A percentile compares a stretch with the other conserved stretches of the same genome.
These are phyloP conservation scores for Ambastaia sidthimunki DNA, from an alignment of 2,797 vertebrate genomes.

Conservation along the genomic window DNA sequence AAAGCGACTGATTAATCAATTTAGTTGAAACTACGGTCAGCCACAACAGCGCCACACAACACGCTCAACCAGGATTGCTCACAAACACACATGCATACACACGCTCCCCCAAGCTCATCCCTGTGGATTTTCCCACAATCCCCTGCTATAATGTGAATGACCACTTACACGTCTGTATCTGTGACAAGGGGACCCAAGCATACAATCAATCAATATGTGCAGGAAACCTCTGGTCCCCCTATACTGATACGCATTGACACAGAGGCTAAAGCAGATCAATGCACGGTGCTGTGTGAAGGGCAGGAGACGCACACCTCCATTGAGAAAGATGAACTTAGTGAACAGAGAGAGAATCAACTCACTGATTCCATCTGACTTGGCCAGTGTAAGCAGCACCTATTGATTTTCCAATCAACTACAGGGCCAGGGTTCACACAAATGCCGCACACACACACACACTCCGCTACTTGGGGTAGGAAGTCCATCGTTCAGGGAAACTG, in stretches of 20 bases:
- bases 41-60: slow-evolving; percentile 25
- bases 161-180: slow-evolving; percentile 48
- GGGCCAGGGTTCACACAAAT: slow-evolving; percentile 48
- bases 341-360: slow-evolving; percentile 34
- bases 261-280: slow-evolving; percentile 55
- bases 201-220: slow-evolving; percentile 80
- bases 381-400: slow-evolving; percentile 59
- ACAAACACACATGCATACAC: slow-evolving; percentile 33
- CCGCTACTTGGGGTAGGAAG: slow-evolving; percentile 32
- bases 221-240: slow-evolving; percentile 67
- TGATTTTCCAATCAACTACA: slow-evolving; percentile 58
- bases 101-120: slow-evolving; percentile 1
- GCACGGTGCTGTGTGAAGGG: slow-evolving; percentile 42
- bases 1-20: slow-evolving; percentile 66
- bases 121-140: slow-evolving; percentile 31
- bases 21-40: slow-evolving; percentile 27
- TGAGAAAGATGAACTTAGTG: slow-evolving; percentile 51
- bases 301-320: slow-evolving; percentile 51
- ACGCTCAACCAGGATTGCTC: neutral
- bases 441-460: slow-evolving; percentile 24
- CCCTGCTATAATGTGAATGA: slow-evolving; percentile 12
- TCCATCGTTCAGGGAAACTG: slow-evolving; percentile 22
- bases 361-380: slow-evolving; percentile 57
- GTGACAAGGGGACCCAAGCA: slow-evolving; percentile 79
- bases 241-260: slow-evolving; percentile 62